These are phyloP conservation scores for Andricus grossulariae DNA, from an alignment of 1,140 invertebrate genomes.

Conservation along the genomic window DNA sequence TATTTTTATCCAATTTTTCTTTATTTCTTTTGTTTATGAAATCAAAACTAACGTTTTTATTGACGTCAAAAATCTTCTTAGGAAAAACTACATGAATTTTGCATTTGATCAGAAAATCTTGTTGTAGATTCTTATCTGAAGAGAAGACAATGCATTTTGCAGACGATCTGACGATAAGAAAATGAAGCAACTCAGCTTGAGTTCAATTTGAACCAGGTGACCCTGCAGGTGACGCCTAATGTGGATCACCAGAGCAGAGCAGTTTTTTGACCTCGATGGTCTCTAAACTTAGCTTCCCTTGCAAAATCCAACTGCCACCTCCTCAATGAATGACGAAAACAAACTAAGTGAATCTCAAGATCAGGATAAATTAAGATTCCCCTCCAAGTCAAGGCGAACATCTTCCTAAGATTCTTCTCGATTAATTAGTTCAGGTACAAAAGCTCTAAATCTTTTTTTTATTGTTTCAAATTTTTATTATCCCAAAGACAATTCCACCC, in stretches of 20 bases:
- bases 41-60: too few species aligned
- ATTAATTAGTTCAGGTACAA: too few species aligned
- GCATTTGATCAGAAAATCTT: too few species aligned
- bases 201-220: constrained; percentile 26
- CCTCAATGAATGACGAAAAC: constrained; percentile 27
- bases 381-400: constrained; percentile 25
- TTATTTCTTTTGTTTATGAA: too few species aligned
- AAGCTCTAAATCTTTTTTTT: too few species aligned
- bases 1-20: too few species aligned
- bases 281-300: constrained; percentile 57
- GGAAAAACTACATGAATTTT: too few species aligned
- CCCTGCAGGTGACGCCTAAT: constrained; percentile 39
- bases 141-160: not conserved
- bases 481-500: too few species aligned
- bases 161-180: not conserved
- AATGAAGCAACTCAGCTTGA: constrained; percentile 29
- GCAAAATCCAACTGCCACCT: constrained; percentile 44
- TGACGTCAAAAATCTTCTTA: too few species aligned
- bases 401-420: not conserved
- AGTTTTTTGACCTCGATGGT: constrained; percentile 58
- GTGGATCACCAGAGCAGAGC: constrained; percentile 49
- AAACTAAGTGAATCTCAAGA: not conserved
- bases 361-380: constrained; percentile 27
- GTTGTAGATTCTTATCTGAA: not conserved
- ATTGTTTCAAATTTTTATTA: too few species aligned